These are phyloP conservation scores for Pandion haliaetus DNA, from an alignment of 2,113 vertebrate genomes.

Conservation along the genomic window DNA sequence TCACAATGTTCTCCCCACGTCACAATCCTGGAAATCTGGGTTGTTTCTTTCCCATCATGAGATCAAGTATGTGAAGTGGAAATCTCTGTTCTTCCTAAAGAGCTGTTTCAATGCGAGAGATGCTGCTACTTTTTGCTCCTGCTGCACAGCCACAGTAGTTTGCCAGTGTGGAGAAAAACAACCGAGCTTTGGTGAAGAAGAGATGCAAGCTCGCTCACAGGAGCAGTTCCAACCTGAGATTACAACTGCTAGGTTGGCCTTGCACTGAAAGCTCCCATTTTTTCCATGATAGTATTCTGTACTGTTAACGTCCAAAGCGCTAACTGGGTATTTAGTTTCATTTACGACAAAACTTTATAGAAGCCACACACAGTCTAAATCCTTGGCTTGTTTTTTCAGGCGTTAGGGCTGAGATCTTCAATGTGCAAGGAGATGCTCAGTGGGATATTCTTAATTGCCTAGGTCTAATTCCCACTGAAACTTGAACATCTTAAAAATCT, in stretches of 20 bases:
- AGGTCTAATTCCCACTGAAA: not conserved
- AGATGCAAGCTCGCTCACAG: not conserved
- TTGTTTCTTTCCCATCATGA: not conserved
- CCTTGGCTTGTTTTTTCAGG: not conserved
- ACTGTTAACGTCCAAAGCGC: not conserved
- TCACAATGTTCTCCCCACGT: not conserved
- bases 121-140: not conserved
- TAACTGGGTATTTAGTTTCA: not conserved
- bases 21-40: not conserved
- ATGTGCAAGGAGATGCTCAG: not conserved
- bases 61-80: not conserved
- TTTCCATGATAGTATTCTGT: not conserved
- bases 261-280: not conserved
- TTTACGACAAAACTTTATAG: not conserved
- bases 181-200: not conserved
- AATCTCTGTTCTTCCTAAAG: not conserved
- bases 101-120: not conserved
- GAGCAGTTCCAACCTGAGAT: not conserved
- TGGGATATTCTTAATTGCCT: not conserved
- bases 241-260: not conserved
- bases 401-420: not conserved
- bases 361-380: not conserved
- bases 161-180: not conserved
- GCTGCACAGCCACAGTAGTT: not conserved
- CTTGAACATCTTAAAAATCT: not conserved